Conservation (phyloP, 1,140 invertebrate genomes). For the Monomorium pharaonis region DNA sequence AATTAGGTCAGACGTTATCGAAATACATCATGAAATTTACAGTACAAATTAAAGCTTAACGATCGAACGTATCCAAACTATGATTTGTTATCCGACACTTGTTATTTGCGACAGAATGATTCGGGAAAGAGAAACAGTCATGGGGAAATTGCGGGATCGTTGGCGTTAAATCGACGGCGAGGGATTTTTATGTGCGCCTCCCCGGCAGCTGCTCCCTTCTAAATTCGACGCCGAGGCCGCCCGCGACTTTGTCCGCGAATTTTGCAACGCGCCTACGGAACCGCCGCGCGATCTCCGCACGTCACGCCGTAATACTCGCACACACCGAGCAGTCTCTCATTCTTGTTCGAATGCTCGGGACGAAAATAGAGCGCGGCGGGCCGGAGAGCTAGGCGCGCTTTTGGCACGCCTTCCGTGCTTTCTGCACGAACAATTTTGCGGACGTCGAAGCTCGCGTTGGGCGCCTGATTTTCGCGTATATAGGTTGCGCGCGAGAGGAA, state of each 20-base stretch:
- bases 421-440: constrained; percentile 61
- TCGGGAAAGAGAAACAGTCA: neutral
- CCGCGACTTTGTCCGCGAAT: constrained; percentile 19
- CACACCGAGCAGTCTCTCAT: constrained; percentile 51
- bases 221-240: neutral
- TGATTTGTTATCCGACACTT: neutral
- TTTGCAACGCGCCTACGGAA: constrained; percentile 4
- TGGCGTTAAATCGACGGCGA: neutral
- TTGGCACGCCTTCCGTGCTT: constrained; percentile 60
- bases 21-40: neutral
- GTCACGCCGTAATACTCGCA: constrained; percentile 29
- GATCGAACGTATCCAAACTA: neutral
- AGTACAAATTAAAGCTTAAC: neutral
- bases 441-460: constrained; percentile 45
- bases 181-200: constrained; percentile 15
- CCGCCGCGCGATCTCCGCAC: neutral
- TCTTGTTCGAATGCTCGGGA: constrained; percentile 43
- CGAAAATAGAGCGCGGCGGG: constrained; percentile 64
- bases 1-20: neutral
- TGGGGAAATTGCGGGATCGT: neutral
- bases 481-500: constrained; percentile 18
- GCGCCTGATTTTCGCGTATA: constrained; percentile 27
- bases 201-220: neutral
- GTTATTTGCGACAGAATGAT: neutral
- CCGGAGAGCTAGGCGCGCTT: neutral